Conservation (phyloP, 2,888 invertebrate species). For the Dasysyrphus tricinctus region DNA sequence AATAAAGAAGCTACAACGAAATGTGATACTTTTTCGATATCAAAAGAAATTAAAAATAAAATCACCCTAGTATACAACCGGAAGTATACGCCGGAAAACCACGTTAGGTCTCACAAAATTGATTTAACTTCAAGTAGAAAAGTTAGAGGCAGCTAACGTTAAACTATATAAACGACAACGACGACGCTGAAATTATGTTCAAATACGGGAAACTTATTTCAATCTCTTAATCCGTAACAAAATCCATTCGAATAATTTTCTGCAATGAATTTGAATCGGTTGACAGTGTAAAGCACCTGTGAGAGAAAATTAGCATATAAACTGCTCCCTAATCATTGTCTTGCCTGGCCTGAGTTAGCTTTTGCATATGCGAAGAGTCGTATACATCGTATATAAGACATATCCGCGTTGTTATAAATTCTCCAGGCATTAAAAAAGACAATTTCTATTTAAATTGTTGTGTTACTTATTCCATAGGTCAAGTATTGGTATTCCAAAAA, state of each 20-base stretch:
- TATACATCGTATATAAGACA: slow-evolving; percentile 5
- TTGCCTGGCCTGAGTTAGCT: slow-evolving; percentile 30
- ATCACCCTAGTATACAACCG: slow-evolving; percentile 32
- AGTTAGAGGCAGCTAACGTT: neutral
- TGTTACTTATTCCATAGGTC: neutral
- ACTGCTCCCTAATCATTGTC: slow-evolving; percentile 72
- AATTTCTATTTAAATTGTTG: slow-evolving; percentile 14
- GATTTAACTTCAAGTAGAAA: neutral
- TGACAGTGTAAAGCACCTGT: slow-evolving; percentile 69
- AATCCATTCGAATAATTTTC: slow-evolving; percentile 48
- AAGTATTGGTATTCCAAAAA: slow-evolving; percentile 3
- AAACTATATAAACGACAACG: neutral
- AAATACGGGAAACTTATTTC: neutral
- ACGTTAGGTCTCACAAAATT: slow-evolving; percentile 21
- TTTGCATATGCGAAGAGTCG: slow-evolving; percentile 55
- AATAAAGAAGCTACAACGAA: neutral
- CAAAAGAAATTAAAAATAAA: slow-evolving; percentile 2
- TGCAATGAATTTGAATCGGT: slow-evolving; percentile 61
- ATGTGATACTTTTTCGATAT: slow-evolving; percentile 25
- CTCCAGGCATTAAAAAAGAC: slow-evolving; percentile 65
- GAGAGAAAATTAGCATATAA: slow-evolving; percentile 68
- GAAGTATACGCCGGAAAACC: slow-evolving; percentile 57
- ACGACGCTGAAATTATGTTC: neutral
- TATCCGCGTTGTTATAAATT: slow-evolving; percentile 65
- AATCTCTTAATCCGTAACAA: slow-evolving; percentile 21